Percentiles rank a stretch among this genome's conserved stretches.
Evolutionary conservation across 2,888 invertebrate genomes (phyloP).

Genomic region (Athripsodes cinereus): DNA sequence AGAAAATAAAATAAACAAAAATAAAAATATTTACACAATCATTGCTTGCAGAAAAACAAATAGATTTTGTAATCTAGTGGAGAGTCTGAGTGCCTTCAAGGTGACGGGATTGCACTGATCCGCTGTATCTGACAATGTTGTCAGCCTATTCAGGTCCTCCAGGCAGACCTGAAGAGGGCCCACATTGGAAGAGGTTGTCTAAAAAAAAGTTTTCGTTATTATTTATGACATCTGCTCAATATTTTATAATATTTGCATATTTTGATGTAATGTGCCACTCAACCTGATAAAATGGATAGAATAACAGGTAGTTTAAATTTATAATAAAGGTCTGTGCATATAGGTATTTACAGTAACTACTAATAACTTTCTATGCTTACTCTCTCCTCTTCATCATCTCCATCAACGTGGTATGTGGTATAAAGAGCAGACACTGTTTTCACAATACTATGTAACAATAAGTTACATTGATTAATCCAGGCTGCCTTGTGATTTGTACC

Average conservation of each 20-base stretch:
- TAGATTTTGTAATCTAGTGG: conserved; percentile 23
- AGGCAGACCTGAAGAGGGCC: not conserved
- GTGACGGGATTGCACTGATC: conserved; percentile 11
- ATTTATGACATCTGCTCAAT: not conserved
- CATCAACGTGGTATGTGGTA: not conserved
- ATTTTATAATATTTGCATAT: not conserved
- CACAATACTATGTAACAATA: conserved; percentile 31
- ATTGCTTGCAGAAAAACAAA: conserved; percentile 24
- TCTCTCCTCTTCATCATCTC: not conserved
- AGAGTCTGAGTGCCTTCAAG: conserved; percentile 14
- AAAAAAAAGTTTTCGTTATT: not conserved
- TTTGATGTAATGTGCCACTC: too few relatives aligned
- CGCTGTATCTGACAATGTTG: conserved; percentile 9
- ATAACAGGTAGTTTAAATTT: too few relatives aligned
- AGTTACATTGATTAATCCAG: conserved; percentile 32
- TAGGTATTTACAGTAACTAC: too few relatives aligned
- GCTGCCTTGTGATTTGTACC: conserved; percentile 31
- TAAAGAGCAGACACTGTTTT: conserved; percentile 21
- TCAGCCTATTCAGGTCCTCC: not conserved
- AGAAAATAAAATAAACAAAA: not conserved
- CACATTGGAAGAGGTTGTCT: not conserved
- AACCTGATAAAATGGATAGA: too few relatives aligned
- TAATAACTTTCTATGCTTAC: not conserved
- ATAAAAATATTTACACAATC: conserved; percentile 18
- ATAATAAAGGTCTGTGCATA: too few relatives aligned